Conservation (phyloP, 2,113 vertebrate genomes). For the Sciurus niger region DNA sequence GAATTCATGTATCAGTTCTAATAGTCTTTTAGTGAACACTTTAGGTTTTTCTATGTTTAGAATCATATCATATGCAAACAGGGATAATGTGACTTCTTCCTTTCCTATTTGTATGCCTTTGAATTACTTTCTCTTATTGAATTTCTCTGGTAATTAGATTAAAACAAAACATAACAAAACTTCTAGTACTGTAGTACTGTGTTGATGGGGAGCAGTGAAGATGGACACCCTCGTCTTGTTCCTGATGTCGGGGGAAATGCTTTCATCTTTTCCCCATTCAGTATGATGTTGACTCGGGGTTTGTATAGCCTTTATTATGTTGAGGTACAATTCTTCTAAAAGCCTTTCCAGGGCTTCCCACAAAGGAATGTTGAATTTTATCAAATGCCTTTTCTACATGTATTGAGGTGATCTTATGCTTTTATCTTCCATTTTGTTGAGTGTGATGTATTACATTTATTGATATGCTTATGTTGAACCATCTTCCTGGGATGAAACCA, state of each 20-base stretch:
- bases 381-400: neutral
- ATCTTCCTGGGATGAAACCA: neutral
- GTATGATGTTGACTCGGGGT: neutral
- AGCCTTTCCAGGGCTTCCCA: neutral
- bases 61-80: neutral
- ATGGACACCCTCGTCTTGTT: neutral
- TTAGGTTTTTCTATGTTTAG: neutral
- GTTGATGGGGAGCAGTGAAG: neutral
- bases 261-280: neutral
- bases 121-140: neutral
- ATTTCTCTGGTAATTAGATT: neutral
- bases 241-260: neutral
- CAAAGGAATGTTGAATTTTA: neutral
- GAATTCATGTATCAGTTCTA: neutral
- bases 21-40: neutral
- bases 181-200: neutral
- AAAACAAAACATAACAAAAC: neutral
- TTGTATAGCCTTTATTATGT: neutral
- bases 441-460: neutral
- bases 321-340: neutral
- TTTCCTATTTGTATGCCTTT: neutral
- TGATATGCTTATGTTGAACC: neutral
- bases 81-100: neutral
- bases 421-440: too few species aligned
- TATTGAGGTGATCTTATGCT: neutral